Evolutionary conservation across 2,797 vertebrate genomes (phyloP), one percentile per base, ranked within the genome.

Genomic region (Emys orbicularis): DNA sequence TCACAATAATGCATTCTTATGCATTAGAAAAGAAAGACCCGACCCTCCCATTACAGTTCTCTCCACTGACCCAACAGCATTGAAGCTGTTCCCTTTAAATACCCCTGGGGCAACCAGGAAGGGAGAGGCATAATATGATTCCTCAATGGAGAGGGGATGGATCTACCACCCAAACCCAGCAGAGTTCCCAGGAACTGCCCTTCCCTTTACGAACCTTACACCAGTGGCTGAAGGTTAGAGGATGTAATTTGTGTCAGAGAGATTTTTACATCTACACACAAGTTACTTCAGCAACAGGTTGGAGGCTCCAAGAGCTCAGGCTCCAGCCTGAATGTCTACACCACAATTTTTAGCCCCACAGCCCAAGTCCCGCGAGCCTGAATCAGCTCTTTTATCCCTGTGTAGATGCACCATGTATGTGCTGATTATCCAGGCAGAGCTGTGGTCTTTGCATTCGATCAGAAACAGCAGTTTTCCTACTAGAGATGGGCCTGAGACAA

Each of bases 1-100:
- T 5, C 80, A 1, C 61, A 18, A 31, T 9, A 18, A 1, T 3
- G 13, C 3, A 1, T 81, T 5, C 76, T 0, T 8, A 0, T 0
- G 65, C 18, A 68, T 68, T 37, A 68, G 37, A 41, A 72, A 41
- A 41, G 68, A 72, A 0, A 10, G 12, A 27, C 15, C 25, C 2
- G 34, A 15, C 27, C 1, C 8, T 12, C 41, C 23, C 50, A 86
- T 86, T 41, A 68, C n/a, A 31, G 59, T 12, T 68, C 74, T 23
- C 21, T 44, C 61, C 16, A 19, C 79, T 8, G 79, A 91, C 74
- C 56, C 31, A 83, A 27, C 0, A 91, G 0, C 34, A 0, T 1
- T 86, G 34, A 88, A 31, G 37, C 47, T 81, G 18, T 86, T 90
- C 83, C 52, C 13, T 92, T n/a, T 83, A 23, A 1, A 31, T 2